These are phyloP conservation scores for Neolamprologus kungweensis DNA, from an alignment of 2,113 vertebrate genomes.

Conservation along the genomic window DNA sequence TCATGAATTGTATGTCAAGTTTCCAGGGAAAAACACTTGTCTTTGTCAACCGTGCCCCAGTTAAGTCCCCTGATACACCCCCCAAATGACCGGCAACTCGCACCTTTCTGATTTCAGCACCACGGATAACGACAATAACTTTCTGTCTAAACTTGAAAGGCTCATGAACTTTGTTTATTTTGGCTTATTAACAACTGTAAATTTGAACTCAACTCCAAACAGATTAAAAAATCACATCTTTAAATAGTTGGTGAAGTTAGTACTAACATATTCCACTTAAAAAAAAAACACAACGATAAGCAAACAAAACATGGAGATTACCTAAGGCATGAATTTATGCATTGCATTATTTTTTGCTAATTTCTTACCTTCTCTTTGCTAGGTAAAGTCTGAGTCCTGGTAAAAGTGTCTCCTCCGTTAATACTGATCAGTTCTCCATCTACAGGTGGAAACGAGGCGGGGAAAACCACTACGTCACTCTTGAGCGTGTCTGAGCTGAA, in stretches of 20 bases:
- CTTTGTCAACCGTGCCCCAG: fast-evolving
- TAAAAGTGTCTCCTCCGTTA: background rate
- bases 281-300: fast-evolving
- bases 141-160: background rate
- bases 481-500: constrained; percentile 56
- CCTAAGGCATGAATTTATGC: background rate
- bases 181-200: background rate
- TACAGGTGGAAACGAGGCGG: fast-evolving
- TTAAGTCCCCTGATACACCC: fast-evolving
- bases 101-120: constrained; percentile 2
- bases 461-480: background rate
- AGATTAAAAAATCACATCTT: background rate
- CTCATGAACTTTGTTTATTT: background rate
- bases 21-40: background rate
- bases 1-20: background rate
- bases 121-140: background rate
- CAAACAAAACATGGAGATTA: background rate
- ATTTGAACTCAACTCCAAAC: background rate
- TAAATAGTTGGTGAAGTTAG: background rate
- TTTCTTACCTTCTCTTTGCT: background rate
- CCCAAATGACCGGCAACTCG: background rate
- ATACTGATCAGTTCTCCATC: background rate
- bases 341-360: background rate
- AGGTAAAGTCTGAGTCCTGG: background rate
- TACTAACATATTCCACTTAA: background rate